These are phyloP conservation scores for Myoxocephalus aenaeus DNA, from an alignment of 2,797 vertebrate species.

Conservation along the genomic window DNA sequence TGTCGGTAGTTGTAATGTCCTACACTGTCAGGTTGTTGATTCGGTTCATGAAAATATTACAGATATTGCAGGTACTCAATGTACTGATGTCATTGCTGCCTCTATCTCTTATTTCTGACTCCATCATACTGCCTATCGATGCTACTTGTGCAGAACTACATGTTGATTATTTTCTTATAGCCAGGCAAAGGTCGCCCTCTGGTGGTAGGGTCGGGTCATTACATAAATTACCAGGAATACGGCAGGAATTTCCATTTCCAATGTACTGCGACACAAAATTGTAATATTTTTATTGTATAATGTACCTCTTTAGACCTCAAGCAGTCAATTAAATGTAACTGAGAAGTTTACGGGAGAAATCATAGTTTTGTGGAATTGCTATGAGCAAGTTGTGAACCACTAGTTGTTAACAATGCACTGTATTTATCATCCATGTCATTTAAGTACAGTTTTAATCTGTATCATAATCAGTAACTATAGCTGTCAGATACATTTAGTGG, in stretches of 20 bases:
- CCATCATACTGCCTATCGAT: slow-evolving; percentile 16
- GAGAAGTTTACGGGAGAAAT: background rate
- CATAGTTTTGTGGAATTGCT: background rate
- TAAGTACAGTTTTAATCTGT: background rate
- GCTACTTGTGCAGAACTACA: slow-evolving; percentile 17
- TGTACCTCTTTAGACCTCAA: background rate
- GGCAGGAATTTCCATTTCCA: background rate
- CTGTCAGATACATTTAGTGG: background rate
- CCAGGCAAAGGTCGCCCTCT: slow-evolving; percentile 43
- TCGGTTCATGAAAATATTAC: background rate
- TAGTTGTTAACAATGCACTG: background rate
- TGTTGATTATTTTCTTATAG: background rate
- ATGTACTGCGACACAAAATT: background rate
- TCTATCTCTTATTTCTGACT: slow-evolving; percentile 3
- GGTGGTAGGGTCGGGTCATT: slow-evolving; percentile 42
- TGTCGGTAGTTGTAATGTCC: background rate
- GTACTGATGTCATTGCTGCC: background rate
- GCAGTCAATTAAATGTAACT: background rate
- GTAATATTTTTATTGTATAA: background rate
- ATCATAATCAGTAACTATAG: background rate
- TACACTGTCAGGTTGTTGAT: slow-evolving; percentile 1
- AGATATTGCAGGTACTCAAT: slow-evolving; percentile 1
- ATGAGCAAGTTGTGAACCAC: background rate
- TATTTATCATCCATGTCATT: background rate
- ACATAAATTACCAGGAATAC: background rate